Conservation (phyloP, 2,113 vertebrate species). For the Xenopus laevis region DNA sequence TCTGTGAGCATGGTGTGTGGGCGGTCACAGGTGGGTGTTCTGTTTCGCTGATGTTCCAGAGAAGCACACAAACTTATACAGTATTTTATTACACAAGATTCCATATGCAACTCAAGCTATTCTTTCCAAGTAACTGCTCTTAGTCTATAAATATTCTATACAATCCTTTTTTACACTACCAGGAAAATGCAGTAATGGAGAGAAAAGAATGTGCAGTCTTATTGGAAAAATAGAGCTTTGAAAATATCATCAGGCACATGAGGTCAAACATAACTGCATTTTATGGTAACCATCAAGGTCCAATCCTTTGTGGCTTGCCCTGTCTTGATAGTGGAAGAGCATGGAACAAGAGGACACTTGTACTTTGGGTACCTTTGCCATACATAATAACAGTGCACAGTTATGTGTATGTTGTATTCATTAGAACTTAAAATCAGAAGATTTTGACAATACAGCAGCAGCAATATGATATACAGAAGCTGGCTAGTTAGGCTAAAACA, state of each 20-base stretch:
- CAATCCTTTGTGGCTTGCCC: too few species aligned
- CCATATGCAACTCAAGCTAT: conserved; percentile 6
- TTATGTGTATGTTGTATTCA: too few species aligned
- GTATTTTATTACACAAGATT: conserved; percentile 19
- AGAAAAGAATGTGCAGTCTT: background rate
- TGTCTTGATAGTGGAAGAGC: too few species aligned
- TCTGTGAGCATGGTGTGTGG: conserved; percentile 33
- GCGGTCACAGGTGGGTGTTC: conserved; percentile 37
- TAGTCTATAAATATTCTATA: background rate
- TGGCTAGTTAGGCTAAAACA: too few species aligned
- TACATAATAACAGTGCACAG: too few species aligned
- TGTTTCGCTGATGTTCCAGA: conserved; percentile 19
- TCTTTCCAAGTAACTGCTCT: background rate
- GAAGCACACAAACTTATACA: conserved; percentile 13
- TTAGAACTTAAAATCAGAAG: too few species aligned
- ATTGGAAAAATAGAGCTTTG: background rate
- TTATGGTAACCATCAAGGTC: too few species aligned
- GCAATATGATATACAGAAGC: too few species aligned
- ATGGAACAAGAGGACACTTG: too few species aligned
- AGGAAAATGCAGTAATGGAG: background rate
- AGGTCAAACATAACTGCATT: background rate
- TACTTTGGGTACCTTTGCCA: too few species aligned
- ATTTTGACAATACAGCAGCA: too few species aligned
- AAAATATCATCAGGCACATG: background rate
- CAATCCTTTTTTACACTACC: background rate